Evolutionary conservation across 2,113 vertebrate genomes (phyloP).

Genomic region (Hemiprocne comata): DNA sequence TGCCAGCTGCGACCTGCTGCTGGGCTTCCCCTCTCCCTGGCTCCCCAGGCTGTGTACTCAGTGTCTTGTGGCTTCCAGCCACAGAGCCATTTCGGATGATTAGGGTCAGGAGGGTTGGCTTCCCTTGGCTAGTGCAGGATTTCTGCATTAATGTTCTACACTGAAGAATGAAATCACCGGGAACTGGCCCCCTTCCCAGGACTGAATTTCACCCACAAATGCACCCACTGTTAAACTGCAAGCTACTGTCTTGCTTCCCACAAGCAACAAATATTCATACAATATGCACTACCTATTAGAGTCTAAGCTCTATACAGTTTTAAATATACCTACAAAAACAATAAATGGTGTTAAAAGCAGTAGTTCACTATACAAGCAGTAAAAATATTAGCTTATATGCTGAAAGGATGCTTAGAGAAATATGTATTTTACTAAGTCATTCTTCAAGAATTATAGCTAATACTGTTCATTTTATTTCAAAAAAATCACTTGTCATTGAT

Average conservation of each 20-base stretch:
- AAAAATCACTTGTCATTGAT: neutral
- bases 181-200: conserved; percentile 60
- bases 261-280: neutral
- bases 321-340: neutral
- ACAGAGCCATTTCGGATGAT: neutral
- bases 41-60: neutral
- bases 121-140: neutral
- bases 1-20: conserved; percentile 12
- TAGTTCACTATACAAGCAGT: neutral
- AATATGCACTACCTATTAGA: neutral
- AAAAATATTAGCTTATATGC: neutral
- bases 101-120: conserved; percentile 29
- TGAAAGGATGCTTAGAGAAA: neutral
- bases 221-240: conserved; percentile 45
- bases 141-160: conserved; percentile 10
- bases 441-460: conserved; percentile 7
- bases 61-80: conserved; percentile 14
- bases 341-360: neutral
- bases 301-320: neutral
- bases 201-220: conserved; percentile 57
- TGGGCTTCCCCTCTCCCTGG: neutral
- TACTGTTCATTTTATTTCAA: neutral
- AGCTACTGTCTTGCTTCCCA: conserved; percentile 40
- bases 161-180: conserved; percentile 35
- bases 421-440: neutral